These are phyloP conservation scores for Podarcis cretensis DNA, from an alignment of 2,113 vertebrate species.

Conservation along the genomic window DNA sequence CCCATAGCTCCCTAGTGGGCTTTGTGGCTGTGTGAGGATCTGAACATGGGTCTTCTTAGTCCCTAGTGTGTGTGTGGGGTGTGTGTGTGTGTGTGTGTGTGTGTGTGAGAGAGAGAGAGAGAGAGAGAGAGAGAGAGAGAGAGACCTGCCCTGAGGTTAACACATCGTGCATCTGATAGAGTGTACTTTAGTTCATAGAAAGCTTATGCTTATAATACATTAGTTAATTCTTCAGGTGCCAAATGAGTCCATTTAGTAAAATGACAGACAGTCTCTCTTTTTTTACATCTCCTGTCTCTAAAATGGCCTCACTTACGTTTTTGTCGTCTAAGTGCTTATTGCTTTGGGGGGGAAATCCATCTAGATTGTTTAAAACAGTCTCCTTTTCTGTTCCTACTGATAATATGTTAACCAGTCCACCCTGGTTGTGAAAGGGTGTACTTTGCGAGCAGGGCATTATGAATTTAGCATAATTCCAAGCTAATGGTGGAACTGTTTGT, in stretches of 20 bases:
- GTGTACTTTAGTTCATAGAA: neutral
- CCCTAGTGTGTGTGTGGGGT: too few species aligned
- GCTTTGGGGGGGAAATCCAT: neutral
- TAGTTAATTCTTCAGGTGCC: neutral
- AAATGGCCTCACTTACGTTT: neutral
- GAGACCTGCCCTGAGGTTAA: neutral
- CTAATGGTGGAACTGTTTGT: conserved; percentile 28
- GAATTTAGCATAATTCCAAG: conserved; percentile 33
- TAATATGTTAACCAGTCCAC: conserved; percentile 27
- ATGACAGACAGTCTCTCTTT: neutral
- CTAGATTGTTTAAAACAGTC: conserved; percentile 1
- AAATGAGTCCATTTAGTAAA: neutral
- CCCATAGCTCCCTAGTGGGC: neutral
- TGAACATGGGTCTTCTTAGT: neutral
- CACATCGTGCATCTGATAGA: neutral
- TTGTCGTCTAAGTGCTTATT: neutral
- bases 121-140: too few species aligned
- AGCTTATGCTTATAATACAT: neutral
- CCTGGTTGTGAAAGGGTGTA: neutral
- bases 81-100: too few species aligned
- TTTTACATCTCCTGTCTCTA: neutral
- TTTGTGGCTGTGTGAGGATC: neutral
- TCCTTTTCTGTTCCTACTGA: conserved; percentile 15
- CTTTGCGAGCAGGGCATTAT: neutral
- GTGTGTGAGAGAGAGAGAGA: too few species aligned